A percentile compares a stretch with the other conserved stretches of the same genome.
phyloP scores from a whole-genome alignment of 2,113 vertebrate species.

The Limanda limanda region DNA sequence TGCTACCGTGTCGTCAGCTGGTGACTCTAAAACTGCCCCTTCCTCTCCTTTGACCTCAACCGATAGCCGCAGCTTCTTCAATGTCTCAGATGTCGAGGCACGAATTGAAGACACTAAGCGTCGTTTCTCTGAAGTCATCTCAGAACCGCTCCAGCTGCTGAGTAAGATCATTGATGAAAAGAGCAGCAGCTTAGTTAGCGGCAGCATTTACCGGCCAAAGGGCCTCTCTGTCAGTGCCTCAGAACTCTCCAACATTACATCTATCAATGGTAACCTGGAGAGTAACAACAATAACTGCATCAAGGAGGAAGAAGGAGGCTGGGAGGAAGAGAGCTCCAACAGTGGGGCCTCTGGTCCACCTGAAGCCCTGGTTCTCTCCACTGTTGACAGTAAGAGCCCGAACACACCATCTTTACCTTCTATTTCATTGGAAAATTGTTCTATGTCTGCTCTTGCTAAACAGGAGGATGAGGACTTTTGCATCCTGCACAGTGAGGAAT shows the following conservation, averaged over 20 bases:
- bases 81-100: constrained; percentile 93
- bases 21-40: constrained; percentile 95
- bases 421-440: constrained; percentile 87
- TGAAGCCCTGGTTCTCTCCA: constrained; percentile 59
- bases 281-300: constrained; percentile 96
- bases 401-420: constrained; percentile 50
- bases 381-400: constrained; percentile 65
- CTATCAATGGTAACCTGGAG: constrained; percentile 88
- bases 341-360: constrained; percentile 45
- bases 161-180: constrained; percentile 99
- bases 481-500: constrained; percentile 92
- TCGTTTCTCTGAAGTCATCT: constrained; percentile 94
- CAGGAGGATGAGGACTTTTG: constrained; percentile 96
- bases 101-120: constrained; percentile 96
- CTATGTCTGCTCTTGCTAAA: constrained; percentile 90
- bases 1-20: constrained; percentile 60
- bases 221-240: constrained; percentile 93
- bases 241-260: constrained; percentile 89
- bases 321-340: constrained; percentile 83
- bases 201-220: constrained; percentile 88
- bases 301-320: constrained; percentile 90
- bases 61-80: constrained; percentile 96
- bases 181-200: constrained; percentile 79
- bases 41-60: constrained; percentile 91
- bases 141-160: constrained; percentile 94